Conservation (phyloP, 2,113 vertebrate genomes). For the Asarcornis scutulata region DNA sequence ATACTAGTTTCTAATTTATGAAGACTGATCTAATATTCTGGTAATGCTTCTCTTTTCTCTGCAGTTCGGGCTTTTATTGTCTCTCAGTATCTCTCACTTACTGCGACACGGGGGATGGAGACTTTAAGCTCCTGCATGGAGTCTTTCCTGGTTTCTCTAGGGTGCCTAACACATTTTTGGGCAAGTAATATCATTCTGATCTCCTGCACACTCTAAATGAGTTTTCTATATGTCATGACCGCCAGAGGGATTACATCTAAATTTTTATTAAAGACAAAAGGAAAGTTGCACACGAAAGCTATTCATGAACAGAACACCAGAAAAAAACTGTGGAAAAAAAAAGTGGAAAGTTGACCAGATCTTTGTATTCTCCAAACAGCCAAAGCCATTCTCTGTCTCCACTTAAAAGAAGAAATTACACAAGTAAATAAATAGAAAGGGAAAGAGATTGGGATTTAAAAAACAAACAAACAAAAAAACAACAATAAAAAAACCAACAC, state of each 20-base stretch:
- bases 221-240: slow-evolving; percentile 6
- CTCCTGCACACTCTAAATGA: neutral
- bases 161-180: neutral
- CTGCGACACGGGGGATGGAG: neutral
- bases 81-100: neutral
- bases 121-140: slow-evolving; percentile 7
- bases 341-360: neutral
- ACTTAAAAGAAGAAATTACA: neutral
- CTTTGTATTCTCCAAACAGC: neutral
- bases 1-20: slow-evolving; percentile 47
- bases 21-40: slow-evolving; percentile 46
- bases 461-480: no score
- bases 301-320: neutral
- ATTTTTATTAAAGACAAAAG: slow-evolving; percentile 40
- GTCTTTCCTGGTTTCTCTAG: neutral
- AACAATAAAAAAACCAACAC: no score
- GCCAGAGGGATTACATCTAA: slow-evolving; percentile 16
- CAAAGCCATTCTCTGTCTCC: neutral
- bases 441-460: neutral
- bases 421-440: neutral
- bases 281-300: slow-evolving; percentile 4
- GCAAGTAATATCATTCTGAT: slow-evolving; percentile 26
- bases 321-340: slow-evolving; percentile 10
- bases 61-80: neutral
- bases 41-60: neutral